Conservation (phyloP, 1,140 invertebrate genomes). For the Pachypeltis micranthus region DNA sequence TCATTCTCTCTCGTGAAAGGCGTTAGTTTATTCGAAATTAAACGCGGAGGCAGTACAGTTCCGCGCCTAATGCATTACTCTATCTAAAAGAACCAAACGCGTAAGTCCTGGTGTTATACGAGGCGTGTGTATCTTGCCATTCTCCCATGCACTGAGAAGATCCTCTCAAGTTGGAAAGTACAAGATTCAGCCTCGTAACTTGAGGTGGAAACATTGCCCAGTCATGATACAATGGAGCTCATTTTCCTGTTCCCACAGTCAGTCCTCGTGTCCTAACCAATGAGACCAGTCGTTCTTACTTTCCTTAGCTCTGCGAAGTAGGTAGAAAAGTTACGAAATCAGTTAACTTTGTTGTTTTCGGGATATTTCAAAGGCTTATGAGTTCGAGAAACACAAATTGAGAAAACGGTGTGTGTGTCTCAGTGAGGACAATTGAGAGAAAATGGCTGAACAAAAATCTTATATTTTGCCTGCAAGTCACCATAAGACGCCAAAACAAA, state of each 20-base stretch:
- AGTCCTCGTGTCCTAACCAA: background rate
- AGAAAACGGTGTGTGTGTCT: no score
- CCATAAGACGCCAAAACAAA: no score
- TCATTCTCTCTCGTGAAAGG: background rate
- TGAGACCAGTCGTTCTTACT: background rate
- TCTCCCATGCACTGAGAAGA: background rate
- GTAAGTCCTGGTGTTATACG: background rate
- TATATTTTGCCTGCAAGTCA: no score
- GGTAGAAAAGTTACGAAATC: background rate
- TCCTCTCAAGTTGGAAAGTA: background rate
- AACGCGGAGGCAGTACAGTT: background rate
- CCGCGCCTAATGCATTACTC: background rate
- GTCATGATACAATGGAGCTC: background rate
- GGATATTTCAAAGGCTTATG: background rate
- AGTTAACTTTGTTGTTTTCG: background rate
- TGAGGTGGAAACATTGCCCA: background rate
- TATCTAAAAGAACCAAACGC: background rate
- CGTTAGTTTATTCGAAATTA: background rate
- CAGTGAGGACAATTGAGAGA: no score
- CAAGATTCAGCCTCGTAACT: background rate
- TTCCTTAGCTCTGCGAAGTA: background rate
- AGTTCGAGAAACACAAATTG: no score
- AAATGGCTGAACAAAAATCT: no score
- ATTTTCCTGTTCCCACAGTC: background rate
- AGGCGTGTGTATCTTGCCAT: no score